Percentiles rank a stretch among this genome's conserved stretches.
Conservation (phyloP, 2,888 invertebrate species). For the Platycheirus albimanus region DNA sequence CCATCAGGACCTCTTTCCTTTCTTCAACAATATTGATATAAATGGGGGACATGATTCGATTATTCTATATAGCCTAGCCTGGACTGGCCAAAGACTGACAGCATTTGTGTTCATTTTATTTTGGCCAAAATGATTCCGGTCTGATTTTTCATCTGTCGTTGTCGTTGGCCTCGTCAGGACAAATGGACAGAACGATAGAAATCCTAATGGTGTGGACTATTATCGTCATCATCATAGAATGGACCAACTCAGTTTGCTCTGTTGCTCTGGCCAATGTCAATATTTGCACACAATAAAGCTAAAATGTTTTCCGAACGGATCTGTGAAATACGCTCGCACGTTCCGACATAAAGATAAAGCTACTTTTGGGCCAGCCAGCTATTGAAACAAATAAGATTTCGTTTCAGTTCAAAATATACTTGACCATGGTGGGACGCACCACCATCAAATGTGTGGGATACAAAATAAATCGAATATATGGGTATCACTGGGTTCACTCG, state of each 20-base stretch:
- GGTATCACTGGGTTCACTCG: neutral
- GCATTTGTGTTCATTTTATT: slow-evolving; percentile 29
- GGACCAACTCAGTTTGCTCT: slow-evolving; percentile 26
- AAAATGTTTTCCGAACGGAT: slow-evolving; percentile 60
- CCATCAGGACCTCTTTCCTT: no score
- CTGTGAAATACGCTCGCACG: slow-evolving; percentile 67
- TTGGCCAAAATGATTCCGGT: slow-evolving; percentile 33
- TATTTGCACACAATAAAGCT: slow-evolving; percentile 65
- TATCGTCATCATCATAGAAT: slow-evolving; percentile 34
- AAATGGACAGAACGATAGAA: no score
- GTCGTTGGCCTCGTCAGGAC: no score
- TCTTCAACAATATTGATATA: slow-evolving; percentile 18
- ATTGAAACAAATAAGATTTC: slow-evolving; percentile 32
- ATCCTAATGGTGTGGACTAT: slow-evolving; percentile 35
- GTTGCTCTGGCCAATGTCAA: slow-evolving; percentile 54
- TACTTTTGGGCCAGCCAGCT: neutral
- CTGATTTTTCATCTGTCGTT: slow-evolving; percentile 38
- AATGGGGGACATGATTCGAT: slow-evolving; percentile 54
- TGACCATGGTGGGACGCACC: neutral
- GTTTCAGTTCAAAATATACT: slow-evolving; percentile 4
- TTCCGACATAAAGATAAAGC: slow-evolving; percentile 46
- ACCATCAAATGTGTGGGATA: slow-evolving; percentile 14
- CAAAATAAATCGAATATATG: neutral
- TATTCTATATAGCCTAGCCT: slow-evolving; percentile 16
- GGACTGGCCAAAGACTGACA: no score